A percentile compares a stretch with the other conserved stretches of the same genome.
Evolutionary conservation across 2,113 vertebrate species (phyloP).

Genomic region (Oryzias woworae): DNA sequence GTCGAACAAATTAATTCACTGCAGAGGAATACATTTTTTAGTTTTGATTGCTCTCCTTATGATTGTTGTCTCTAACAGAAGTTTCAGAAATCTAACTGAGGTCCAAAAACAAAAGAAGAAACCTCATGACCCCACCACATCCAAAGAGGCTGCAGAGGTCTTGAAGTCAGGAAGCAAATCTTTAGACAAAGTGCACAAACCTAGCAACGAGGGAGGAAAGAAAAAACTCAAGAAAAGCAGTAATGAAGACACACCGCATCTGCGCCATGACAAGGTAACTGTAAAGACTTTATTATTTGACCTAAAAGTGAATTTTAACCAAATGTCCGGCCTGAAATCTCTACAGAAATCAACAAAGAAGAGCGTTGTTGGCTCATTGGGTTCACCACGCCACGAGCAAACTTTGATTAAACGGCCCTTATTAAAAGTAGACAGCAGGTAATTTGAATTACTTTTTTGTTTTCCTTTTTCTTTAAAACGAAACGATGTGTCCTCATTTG

Average conservation of each 20-base stretch:
- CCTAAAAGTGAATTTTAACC: background rate
- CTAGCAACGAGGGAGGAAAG: slow-evolving; percentile 48
- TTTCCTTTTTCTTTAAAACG: background rate
- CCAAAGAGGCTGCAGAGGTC: slow-evolving; percentile 47
- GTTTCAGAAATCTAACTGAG: slow-evolving; percentile 58
- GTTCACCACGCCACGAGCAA: slow-evolving; percentile 77
- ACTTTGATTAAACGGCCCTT: slow-evolving; percentile 76
- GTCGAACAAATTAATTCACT: slow-evolving; percentile 39
- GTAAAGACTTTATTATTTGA: background rate
- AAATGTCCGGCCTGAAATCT: background rate
- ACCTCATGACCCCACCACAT: slow-evolving; percentile 29
- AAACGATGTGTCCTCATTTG: background rate
- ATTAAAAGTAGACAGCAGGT: slow-evolving; percentile 80
- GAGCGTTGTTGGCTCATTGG: slow-evolving; percentile 65
- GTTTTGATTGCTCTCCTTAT: background rate
- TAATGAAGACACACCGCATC: slow-evolving; percentile 56
- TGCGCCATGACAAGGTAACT: slow-evolving; percentile 33
- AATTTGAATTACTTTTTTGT: slow-evolving; percentile 11
- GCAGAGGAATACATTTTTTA: background rate
- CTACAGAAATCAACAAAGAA: slow-evolving; percentile 75
- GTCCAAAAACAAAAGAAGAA: slow-evolving; percentile 63
- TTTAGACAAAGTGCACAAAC: slow-evolving; percentile 40
- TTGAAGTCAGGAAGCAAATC: slow-evolving; percentile 67
- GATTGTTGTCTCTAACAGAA: slow-evolving; percentile 59
- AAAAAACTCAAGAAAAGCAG: slow-evolving; percentile 77